phyloP scores from a whole-genome alignment of 2,113 vertebrate genomes.

The Cyprinodon tularosa region DNA sequence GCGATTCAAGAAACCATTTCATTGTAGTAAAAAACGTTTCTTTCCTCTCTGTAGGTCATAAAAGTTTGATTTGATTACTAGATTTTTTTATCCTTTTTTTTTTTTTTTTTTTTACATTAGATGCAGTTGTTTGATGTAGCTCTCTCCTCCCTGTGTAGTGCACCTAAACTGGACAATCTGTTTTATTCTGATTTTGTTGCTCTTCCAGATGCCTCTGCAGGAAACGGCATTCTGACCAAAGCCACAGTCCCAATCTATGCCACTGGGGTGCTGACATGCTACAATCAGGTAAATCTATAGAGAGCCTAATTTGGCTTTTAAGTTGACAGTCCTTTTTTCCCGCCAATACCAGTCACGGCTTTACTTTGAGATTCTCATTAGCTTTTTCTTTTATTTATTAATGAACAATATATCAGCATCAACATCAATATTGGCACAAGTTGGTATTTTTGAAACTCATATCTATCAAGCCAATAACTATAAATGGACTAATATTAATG shows the following conservation, averaged over 20 bases:
- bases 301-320: too few species aligned
- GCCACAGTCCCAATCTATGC: slow-evolving; percentile 99
- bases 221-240: slow-evolving; percentile 96
- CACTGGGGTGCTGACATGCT: slow-evolving; percentile 97
- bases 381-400: too few species aligned
- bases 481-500: too few species aligned
- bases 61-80: neutral
- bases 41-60: neutral
- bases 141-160: neutral
- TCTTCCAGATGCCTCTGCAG: slow-evolving; percentile 86
- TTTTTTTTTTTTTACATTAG: neutral
- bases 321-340: too few species aligned
- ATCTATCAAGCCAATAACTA: too few species aligned
- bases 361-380: too few species aligned
- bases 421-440: too few species aligned
- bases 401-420: too few species aligned
- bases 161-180: neutral
- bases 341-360: too few species aligned
- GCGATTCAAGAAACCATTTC: neutral
- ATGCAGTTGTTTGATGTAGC: neutral
- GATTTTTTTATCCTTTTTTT: neutral
- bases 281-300: slow-evolving; percentile 88
- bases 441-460: too few species aligned
- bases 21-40: neutral
- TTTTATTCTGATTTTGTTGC: neutral